Evolutionary conservation across 1,140 invertebrate species (phyloP).

Genomic region (Zaprionus camerounensis): DNA sequence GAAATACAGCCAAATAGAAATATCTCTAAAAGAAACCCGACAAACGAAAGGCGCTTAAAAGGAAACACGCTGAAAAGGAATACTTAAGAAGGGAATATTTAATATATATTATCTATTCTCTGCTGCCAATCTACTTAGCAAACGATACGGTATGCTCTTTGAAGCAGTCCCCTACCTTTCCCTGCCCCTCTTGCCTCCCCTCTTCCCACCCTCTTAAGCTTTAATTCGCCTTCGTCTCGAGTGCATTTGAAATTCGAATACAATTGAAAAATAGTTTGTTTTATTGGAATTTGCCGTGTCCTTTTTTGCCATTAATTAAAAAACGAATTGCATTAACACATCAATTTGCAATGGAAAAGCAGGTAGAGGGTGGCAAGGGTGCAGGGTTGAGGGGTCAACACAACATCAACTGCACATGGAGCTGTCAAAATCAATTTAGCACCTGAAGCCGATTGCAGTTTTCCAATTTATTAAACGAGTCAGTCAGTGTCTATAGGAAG

Average conservation of each 20-base stretch:
- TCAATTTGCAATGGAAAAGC: slow-evolving; percentile 51
- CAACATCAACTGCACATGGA: slow-evolving; percentile 50
- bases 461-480: slow-evolving; percentile 55
- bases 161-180: background rate
- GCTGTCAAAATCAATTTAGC: slow-evolving; percentile 73
- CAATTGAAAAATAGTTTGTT: slow-evolving; percentile 14
- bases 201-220: background rate
- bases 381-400: slow-evolving; percentile 24
- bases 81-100: background rate
- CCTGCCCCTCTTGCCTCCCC: too few species aligned
- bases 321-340: slow-evolving; percentile 72
- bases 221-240: background rate
- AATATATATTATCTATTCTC: background rate
- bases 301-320: slow-evolving; percentile 71
- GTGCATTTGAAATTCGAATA: background rate
- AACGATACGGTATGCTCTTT: slow-evolving; percentile 2
- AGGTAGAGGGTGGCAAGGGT: slow-evolving; percentile 2
- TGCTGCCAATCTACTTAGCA: background rate
- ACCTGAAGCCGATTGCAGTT: slow-evolving; percentile 39
- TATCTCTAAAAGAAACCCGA: background rate
- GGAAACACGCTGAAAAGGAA: background rate
- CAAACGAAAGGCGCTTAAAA: background rate
- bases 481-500: background rate
- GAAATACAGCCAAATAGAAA: background rate
- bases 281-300: slow-evolving; percentile 38